These are phyloP conservation scores for Syngnathus acus DNA, from an alignment of 2,797 vertebrate genomes.

Conservation along the genomic window DNA sequence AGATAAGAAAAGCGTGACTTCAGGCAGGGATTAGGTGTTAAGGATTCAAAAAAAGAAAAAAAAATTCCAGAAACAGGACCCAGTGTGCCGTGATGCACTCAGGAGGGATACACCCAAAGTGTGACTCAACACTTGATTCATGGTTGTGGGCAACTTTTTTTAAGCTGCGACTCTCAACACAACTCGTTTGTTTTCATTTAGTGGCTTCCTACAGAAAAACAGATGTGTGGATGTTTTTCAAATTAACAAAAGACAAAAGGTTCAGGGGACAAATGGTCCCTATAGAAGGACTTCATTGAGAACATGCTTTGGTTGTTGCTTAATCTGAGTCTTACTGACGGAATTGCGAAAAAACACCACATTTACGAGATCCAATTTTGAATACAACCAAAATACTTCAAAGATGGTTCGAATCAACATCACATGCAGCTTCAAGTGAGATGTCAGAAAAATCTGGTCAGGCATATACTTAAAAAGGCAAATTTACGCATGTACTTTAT, in stretches of 20 bases:
- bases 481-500: too few relatives aligned
- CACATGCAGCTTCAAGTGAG: not conserved
- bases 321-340: not conserved
- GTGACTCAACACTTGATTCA: slow-evolving; percentile 30
- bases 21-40: not conserved
- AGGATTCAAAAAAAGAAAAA: not conserved
- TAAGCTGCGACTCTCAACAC: slow-evolving; percentile 31
- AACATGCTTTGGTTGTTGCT: not conserved
- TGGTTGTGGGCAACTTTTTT: slow-evolving; percentile 13
- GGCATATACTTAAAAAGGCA: too few relatives aligned
- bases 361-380: not conserved
- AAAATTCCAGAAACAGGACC: not conserved
- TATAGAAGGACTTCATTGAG: not conserved
- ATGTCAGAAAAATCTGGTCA: too few relatives aligned
- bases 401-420: not conserved
- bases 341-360: too few relatives aligned
- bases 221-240: slow-evolving; percentile 17
- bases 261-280: not conserved
- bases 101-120: slow-evolving; percentile 19
- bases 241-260: not conserved
- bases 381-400: not conserved
- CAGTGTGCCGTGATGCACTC: not conserved
- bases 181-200: slow-evolving; percentile 19
- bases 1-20: slow-evolving; percentile 5
- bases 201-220: slow-evolving; percentile 1